Conservation (phyloP, 92 coral and sea anemone species). For the Epizoanthus ramosus region DNA sequence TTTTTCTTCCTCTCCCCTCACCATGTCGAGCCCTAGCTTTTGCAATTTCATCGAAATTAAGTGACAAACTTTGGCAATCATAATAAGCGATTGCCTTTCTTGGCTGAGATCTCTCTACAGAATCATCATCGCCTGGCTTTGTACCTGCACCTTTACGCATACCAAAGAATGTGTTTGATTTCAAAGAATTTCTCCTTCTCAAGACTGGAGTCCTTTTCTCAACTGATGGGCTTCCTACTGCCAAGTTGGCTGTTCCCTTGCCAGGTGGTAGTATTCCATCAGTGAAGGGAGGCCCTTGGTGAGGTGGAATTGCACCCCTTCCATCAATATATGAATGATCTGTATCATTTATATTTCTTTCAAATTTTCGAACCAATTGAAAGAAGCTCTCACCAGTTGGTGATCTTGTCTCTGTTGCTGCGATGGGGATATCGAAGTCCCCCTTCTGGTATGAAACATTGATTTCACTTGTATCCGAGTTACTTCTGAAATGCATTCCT, state of each 20-base stretch:
- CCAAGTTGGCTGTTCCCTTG: constrained; percentile 60
- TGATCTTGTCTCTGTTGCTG: constrained; percentile 74
- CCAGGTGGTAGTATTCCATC: constrained; percentile 57
- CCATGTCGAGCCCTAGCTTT: constrained; percentile 73
- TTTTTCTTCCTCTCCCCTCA: constrained; percentile 89
- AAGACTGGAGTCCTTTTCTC: constrained; percentile 85
- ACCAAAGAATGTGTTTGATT: constrained; percentile 72
- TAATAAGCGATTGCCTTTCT: constrained; percentile 91
- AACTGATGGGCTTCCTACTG: constrained; percentile 76
- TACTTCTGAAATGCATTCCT: constrained; percentile 89
- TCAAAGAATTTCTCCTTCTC: constrained; percentile 82
- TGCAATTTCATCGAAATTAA: constrained; percentile 87
- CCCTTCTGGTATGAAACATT: constrained; percentile 59
- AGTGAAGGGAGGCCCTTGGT: constrained; percentile 59
- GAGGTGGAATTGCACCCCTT: constrained; percentile 44
- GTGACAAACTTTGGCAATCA: constrained; percentile 90
- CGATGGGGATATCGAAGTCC: constrained; percentile 46
- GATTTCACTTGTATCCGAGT: constrained; percentile 93
- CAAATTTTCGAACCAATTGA: constrained; percentile 86
- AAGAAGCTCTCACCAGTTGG: constrained; percentile 95
- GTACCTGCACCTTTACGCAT: constrained; percentile 75
- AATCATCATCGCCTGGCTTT: constrained; percentile 77
- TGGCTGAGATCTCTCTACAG: constrained; percentile 65
- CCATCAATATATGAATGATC: constrained; percentile 35
- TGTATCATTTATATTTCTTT: constrained; percentile 81